Evolutionary conservation across 2,797 vertebrate species (phyloP).

Genomic region (Pangasius krempfi): DNA sequence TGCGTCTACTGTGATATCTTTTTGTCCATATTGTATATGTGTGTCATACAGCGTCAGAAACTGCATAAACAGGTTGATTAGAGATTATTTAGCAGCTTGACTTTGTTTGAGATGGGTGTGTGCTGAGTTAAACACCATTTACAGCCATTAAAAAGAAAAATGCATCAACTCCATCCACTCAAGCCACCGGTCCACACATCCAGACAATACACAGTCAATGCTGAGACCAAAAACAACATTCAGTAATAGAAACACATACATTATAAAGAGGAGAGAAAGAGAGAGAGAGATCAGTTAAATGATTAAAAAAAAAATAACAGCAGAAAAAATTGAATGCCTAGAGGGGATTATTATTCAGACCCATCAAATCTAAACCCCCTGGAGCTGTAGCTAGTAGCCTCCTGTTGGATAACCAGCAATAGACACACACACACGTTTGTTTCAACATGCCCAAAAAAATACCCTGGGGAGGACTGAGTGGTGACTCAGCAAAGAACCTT

Average conservation of each 20-base stretch:
- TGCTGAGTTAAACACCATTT: neutral
- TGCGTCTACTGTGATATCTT: neutral
- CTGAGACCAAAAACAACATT: neutral
- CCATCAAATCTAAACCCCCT: neutral
- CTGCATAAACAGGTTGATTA: neutral
- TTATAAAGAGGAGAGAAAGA: slow-evolving; percentile 44
- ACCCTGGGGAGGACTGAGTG: slow-evolving; percentile 16
- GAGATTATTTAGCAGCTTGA: neutral
- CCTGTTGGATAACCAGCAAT: slow-evolving; percentile 12
- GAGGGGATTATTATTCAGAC: slow-evolving; percentile 20
- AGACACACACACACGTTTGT: neutral
- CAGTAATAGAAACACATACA: neutral
- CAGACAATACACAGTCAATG: neutral
- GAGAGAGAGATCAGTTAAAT: slow-evolving; percentile 38
- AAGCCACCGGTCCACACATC: neutral
- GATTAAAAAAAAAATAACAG: slow-evolving; percentile 39
- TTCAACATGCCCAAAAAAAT: slow-evolving; percentile 9
- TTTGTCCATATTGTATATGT: neutral
- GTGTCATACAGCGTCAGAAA: neutral
- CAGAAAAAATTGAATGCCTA: slow-evolving; percentile 12
- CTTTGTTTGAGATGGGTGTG: neutral
- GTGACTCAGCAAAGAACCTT: neutral
- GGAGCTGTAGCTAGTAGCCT: slow-evolving; percentile 17
- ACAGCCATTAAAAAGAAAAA: slow-evolving; percentile 1
- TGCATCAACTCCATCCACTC: neutral